phyloP scores from a whole-genome alignment of 2,797 vertebrate genomes.

The Selene dorsalis region DNA sequence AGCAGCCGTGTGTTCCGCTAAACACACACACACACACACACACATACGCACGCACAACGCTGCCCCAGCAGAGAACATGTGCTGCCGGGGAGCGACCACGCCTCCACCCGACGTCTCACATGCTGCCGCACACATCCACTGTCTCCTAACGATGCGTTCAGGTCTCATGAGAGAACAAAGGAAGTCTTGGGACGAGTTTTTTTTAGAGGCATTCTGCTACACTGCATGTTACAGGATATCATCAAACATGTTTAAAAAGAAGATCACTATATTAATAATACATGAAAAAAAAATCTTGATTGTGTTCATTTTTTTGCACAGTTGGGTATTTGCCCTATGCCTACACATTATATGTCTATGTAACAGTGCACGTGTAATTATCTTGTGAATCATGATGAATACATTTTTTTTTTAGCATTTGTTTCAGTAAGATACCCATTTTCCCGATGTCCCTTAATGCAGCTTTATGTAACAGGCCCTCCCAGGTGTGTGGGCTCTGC shows the following conservation, averaged over 20 bases:
- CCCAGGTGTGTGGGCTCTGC: neutral
- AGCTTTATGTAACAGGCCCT: neutral
- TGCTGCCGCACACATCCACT: conserved; percentile 57
- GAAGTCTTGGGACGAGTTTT: neutral
- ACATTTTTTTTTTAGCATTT: no score
- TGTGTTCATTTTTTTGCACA: neutral
- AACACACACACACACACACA: conserved; percentile 20
- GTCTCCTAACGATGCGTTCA: conserved; percentile 3
- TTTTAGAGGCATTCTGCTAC: neutral
- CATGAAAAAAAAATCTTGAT: neutral
- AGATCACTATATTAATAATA: neutral
- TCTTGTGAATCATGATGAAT: no score
- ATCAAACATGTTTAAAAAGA: no score
- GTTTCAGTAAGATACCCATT: neutral
- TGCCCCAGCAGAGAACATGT: conserved; percentile 51
- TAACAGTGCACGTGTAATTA: no score
- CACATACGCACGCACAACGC: neutral
- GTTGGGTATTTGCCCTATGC: neutral
- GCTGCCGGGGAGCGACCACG: conserved; percentile 49
- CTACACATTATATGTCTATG: no score
- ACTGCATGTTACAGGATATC: neutral
- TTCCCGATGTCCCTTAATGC: neutral
- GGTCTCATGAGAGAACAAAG: neutral
- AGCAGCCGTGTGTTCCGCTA: neutral
- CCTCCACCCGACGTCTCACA: conserved; percentile 53